Conservation (phyloP, 2,888 invertebrate genomes). For the Vanessa cardui region DNA sequence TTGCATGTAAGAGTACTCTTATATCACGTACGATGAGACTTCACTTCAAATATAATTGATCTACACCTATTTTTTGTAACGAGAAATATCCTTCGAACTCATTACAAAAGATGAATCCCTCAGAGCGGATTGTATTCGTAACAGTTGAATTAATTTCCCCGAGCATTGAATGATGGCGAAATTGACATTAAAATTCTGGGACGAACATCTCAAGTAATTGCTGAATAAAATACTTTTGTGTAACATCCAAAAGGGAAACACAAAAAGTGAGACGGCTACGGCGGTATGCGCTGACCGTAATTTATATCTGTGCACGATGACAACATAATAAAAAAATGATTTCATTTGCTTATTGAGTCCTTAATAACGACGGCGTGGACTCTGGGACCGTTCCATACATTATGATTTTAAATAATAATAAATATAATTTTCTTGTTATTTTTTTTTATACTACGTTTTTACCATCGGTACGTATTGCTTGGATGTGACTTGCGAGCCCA, state of each 20-base stretch:
- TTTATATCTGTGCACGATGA: conserved; percentile 80
- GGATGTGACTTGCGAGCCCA: conserved; percentile 59
- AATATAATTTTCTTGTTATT: conserved; percentile 62
- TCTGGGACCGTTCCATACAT: conserved; percentile 65
- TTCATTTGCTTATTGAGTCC: conserved; percentile 82
- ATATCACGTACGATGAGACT: neutral
- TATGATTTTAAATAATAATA: conserved; percentile 70
- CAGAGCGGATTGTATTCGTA: conserved; percentile 55
- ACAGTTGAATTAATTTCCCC: conserved; percentile 74
- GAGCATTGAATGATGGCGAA: conserved; percentile 79
- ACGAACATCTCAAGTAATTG: conserved; percentile 81
- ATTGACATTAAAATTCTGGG: conserved; percentile 80
- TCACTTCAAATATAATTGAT: conserved; percentile 15
- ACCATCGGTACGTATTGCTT: conserved; percentile 49
- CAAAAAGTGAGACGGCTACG: conserved; percentile 67
- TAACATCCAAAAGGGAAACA: conserved; percentile 76
- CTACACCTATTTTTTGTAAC: conserved; percentile 19
- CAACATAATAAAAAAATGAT: conserved; percentile 83
- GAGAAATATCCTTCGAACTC: conserved; percentile 50
- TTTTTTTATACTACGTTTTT: conserved; percentile 34
- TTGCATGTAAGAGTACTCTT: too few relatives aligned
- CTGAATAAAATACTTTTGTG: conserved; percentile 81
- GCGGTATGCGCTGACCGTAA: conserved; percentile 68
- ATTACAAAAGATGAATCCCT: conserved; percentile 70
- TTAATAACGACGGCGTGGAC: conserved; percentile 76